Base-by-base conservation (phyloP, 2,888 invertebrate species). In the Lasioglossum marginatum region DNA sequence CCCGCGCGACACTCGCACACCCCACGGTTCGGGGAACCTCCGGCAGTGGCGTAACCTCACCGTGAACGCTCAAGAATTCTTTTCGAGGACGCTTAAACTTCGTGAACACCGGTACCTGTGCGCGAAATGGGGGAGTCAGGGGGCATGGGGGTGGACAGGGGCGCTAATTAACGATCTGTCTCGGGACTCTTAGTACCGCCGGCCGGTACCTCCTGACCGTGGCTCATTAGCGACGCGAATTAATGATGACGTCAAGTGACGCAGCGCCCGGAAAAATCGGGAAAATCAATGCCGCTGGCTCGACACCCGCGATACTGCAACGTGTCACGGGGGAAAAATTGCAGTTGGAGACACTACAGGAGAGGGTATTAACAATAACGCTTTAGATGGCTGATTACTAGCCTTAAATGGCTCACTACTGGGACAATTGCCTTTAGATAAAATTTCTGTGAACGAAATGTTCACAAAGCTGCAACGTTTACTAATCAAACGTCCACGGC, bases 1-100 rank as follows among this genome's bases (percentile, higher is more conserved):
- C 92, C 92, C 92, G 92, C 91, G 93, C 92, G 92, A 92, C 92
- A 92, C 91, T 89, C 91, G 80, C 88, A 83, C 86, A 77, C 81
- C 87, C 88, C 87, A 85, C 89, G 66, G 87, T 87, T 90, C 88
- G 89, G 88, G 89, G 88, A 89, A 80, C 48, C 85, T 57, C 76
- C 91, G 37, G 45, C 93, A 94, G 91, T 92, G 92, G 92, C 92
- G 92, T 93, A 93, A 92, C 92, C 91, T 92, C 89, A 86, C 84
- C 86, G 85, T 79, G 85, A 81, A 70, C 78, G 75, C 37, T 75
- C 75, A 60, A 73, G 79, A 57, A 63, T 68, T 86, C 74, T 79
- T 86, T 77, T 78, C 86, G 85, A 79, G 86, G 23, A 86, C 81
- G 81, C 72, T 86, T 74, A 77, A 66, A 76, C 79, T 63, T 68